Conservation (phyloP, 2,888 invertebrate species). For the Stenchaetothrips biformis region DNA sequence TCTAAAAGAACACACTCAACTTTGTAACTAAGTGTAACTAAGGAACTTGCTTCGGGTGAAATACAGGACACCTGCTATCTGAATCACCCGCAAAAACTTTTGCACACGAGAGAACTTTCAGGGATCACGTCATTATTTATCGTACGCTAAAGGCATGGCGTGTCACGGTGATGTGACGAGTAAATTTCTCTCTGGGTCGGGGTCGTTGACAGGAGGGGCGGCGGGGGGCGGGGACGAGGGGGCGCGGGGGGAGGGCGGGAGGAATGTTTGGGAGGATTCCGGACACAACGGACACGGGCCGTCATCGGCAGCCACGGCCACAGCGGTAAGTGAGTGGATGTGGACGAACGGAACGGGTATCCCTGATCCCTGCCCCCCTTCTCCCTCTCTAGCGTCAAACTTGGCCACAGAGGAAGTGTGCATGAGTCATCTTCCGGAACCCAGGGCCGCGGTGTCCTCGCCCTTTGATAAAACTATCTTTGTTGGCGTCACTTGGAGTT, state of each 20-base stretch:
- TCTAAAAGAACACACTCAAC: neutral
- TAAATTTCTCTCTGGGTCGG: neutral
- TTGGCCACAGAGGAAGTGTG: neutral
- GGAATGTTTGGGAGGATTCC: conserved; percentile 18
- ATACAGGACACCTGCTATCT: too few species aligned
- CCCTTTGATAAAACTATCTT: neutral
- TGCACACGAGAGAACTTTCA: too few species aligned
- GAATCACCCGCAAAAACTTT: too few species aligned
- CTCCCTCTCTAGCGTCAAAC: too few species aligned
- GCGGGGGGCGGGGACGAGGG: neutral
- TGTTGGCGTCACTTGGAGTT: too few species aligned
- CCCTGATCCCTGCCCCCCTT: neutral
- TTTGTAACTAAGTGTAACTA: neutral
- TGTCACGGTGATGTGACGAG: too few species aligned
- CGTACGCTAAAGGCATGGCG: too few species aligned
- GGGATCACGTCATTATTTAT: too few species aligned
- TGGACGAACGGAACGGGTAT: neutral
- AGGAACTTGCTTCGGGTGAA: neutral
- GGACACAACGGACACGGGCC: neutral
- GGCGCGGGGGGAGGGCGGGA: neutral
- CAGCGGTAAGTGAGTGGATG: neutral
- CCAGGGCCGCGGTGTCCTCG: neutral
- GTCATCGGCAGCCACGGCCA: neutral
- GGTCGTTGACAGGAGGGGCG: neutral
- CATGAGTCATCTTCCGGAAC: neutral